Percentiles rank a stretch among this genome's conserved stretches.
Conservation (phyloP, 2,888 invertebrate species). For the Eilema sororculum region DNA sequence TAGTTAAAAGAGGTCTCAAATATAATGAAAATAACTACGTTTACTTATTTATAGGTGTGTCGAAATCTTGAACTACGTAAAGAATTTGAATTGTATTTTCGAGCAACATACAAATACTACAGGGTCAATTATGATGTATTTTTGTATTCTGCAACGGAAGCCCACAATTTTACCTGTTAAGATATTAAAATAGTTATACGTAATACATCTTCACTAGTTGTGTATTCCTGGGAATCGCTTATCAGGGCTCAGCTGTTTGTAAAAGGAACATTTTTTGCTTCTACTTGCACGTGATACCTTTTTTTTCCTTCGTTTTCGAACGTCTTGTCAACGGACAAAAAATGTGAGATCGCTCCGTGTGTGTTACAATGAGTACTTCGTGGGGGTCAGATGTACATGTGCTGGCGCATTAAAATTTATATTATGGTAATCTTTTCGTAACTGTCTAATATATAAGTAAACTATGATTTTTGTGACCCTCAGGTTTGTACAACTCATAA, state of each 20-base stretch:
- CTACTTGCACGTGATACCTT: constrained; percentile 65
- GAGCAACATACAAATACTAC: neutral
- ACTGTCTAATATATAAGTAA: constrained; percentile 23
- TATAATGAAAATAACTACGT: no score
- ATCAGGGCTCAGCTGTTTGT: constrained; percentile 79
- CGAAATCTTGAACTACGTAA: neutral
- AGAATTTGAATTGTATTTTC: neutral
- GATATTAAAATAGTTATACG: neutral
- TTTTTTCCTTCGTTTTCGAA: constrained; percentile 56
- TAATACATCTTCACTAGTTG: constrained; percentile 28
- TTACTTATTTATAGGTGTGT: neutral
- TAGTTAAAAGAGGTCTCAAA: neutral
- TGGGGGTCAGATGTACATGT: constrained; percentile 68
- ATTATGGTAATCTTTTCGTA: constrained; percentile 28
- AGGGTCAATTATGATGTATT: neutral
- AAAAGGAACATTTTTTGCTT: constrained; percentile 65
- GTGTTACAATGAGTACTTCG: constrained; percentile 68
- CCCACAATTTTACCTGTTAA: constrained; percentile 2
- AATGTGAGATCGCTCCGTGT: constrained; percentile 71
- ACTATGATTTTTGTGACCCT: constrained; percentile 12
- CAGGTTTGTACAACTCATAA: neutral
- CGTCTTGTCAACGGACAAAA: constrained; percentile 71
- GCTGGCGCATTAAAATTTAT: constrained; percentile 32
- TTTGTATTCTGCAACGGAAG: neutral
- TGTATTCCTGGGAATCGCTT: constrained; percentile 41